These are phyloP conservation scores for Gymnobelideus leadbeateri DNA, from an alignment of 2,113 vertebrate genomes.

Conservation along the genomic window DNA sequence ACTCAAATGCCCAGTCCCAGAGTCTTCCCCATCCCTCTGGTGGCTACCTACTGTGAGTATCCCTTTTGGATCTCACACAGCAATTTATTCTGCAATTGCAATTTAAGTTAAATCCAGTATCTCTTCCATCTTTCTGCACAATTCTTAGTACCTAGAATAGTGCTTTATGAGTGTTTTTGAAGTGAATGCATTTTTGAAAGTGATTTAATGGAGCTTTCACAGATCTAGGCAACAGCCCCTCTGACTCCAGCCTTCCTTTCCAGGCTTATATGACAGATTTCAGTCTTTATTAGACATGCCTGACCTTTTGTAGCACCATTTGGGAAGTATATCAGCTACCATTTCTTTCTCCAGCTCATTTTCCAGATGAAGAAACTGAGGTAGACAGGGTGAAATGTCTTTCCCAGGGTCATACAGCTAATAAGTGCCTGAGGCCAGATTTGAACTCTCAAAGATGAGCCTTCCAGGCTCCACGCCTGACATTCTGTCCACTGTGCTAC, in stretches of 20 bases:
- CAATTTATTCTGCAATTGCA: not conserved
- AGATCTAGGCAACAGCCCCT: not conserved
- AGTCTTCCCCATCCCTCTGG: not conserved
- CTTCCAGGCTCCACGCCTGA: not conserved
- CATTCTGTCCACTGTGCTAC: not conserved
- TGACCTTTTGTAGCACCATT: not conserved
- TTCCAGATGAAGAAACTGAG: not conserved
- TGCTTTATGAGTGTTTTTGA: not conserved
- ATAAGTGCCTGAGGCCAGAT: not conserved
- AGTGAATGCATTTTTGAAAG: not conserved
- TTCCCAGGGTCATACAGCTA: not conserved
- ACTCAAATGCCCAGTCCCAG: not conserved
- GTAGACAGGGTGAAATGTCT: not conserved
- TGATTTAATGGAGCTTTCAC: not conserved
- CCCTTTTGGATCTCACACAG: not conserved
- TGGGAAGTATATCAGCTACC: not conserved
- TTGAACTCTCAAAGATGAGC: not conserved
- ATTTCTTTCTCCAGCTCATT: not conserved
- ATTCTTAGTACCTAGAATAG: not conserved
- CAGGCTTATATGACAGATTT: not conserved
- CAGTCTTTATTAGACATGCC: not conserved
- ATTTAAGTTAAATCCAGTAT: not conserved
- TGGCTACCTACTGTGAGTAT: not conserved
- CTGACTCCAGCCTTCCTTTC: not conserved
- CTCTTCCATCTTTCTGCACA: not conserved